Conservation (phyloP, 2,888 invertebrate genomes). For the Meandrusa payeni region DNA sequence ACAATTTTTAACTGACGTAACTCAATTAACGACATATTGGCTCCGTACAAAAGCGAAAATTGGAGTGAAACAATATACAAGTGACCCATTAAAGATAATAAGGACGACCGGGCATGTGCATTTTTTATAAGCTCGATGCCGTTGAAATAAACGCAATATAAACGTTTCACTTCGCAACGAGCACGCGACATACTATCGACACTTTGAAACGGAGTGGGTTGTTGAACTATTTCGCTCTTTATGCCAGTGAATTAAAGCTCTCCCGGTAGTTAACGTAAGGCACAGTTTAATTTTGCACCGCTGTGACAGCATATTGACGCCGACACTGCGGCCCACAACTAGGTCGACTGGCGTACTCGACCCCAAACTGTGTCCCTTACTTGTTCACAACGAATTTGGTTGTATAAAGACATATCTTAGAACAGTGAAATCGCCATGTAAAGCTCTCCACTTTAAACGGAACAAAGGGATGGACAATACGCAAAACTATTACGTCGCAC, state of each 20-base stretch:
- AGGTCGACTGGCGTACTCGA: conserved; percentile 64
- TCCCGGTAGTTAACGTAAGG: conserved; percentile 27
- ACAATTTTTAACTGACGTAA: too few species aligned
- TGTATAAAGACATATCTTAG: conserved; percentile 24
- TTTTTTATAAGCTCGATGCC: conserved; percentile 45
- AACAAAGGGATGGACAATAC: conserved; percentile 1
- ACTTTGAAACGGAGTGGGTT: conserved; percentile 36
- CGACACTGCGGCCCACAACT: conserved; percentile 45
- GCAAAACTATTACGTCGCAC: conserved; percentile 13
- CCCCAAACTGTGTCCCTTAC: conserved; percentile 40
- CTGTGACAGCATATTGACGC: conserved; percentile 51
- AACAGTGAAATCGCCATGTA: conserved; percentile 3
- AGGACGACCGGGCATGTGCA: conserved; percentile 42
- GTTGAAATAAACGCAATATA: conserved; percentile 45
- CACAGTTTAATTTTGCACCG: conserved; percentile 17
- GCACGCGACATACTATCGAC: conserved; percentile 44
- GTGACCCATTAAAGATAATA: conserved; percentile 36
- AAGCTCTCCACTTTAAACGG: conserved; percentile 1
- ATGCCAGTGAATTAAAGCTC: conserved; percentile 35
- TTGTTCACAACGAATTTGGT: conserved; percentile 20
- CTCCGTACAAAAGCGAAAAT: not conserved
- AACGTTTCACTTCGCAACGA: conserved; percentile 48
- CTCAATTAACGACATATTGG: conserved; percentile 3
- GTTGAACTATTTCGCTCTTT: conserved; percentile 39
- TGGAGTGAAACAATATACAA: conserved; percentile 18